Percentiles rank a stretch among this genome's conserved stretches.
These are phyloP conservation scores for Pammene fasciana DNA, from an alignment of 2,888 invertebrate genomes.

Conservation along the genomic window DNA sequence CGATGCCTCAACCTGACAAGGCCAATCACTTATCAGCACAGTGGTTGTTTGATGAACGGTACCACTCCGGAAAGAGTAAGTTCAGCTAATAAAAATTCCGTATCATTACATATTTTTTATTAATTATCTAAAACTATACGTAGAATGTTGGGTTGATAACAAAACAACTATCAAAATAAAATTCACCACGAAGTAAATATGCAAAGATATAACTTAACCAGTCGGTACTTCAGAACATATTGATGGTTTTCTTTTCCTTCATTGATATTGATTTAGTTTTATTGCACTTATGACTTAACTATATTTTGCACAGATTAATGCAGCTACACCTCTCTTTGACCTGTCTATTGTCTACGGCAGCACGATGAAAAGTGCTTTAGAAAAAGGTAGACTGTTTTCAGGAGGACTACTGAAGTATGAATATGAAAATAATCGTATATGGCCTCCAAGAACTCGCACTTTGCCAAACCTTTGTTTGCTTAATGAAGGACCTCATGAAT, in stretches of 20 bases:
- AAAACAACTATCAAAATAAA: too few relatives aligned
- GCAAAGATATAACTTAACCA: too few relatives aligned
- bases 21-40: conserved; percentile 25
- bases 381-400: conserved; percentile 8
- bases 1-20: conserved; percentile 35
- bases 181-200: too few relatives aligned
- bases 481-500: conserved; percentile 35
- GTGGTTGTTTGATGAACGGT: conserved; percentile 30
- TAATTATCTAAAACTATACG: too few relatives aligned
- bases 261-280: too few relatives aligned
- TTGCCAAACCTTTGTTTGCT: conserved; percentile 26
- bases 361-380: background rate
- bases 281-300: too few relatives aligned
- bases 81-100: background rate
- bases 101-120: too few relatives aligned
- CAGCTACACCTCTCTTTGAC: conserved; percentile 25
- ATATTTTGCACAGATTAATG: conserved; percentile 5
- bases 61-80: conserved; percentile 35
- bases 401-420: conserved; percentile 26
- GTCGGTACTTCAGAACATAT: too few relatives aligned
- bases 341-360: conserved; percentile 25
- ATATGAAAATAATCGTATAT: conserved; percentile 17
- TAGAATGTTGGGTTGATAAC: too few relatives aligned
- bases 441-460: conserved; percentile 12
- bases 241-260: too few relatives aligned